phyloP scores from a whole-genome alignment of 2,797 vertebrate species.

The Staurois parvus region DNA sequence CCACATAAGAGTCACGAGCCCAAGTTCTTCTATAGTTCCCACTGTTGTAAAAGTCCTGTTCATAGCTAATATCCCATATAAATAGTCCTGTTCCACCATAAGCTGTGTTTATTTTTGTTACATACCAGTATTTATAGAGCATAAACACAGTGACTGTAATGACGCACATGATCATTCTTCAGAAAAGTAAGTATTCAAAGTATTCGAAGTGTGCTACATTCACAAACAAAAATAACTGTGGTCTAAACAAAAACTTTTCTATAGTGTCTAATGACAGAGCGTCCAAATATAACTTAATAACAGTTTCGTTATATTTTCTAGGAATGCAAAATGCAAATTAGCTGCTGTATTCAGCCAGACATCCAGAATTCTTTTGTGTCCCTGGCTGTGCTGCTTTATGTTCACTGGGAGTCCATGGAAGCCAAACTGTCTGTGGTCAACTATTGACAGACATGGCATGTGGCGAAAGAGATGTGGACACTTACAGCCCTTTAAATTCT shows the following conservation, averaged over 20 bases:
- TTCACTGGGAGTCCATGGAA: background rate
- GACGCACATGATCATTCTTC: background rate
- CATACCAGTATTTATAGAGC: background rate
- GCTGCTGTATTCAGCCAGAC: background rate
- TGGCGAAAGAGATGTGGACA: too few species aligned
- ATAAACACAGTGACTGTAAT: slow-evolving; percentile 2
- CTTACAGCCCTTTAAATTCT: too few species aligned
- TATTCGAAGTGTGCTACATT: background rate
- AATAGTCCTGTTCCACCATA: background rate
- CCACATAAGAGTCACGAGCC: too few species aligned
- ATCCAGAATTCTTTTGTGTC: background rate
- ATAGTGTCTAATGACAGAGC: background rate
- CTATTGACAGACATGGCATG: too few species aligned
- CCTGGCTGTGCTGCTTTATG: background rate
- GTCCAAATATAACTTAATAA: background rate
- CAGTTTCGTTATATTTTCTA: background rate
- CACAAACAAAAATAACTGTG: background rate
- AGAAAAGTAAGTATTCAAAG: slow-evolving; percentile 8
- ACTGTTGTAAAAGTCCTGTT: too few species aligned
- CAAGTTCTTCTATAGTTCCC: too few species aligned
- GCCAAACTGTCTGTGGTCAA: too few species aligned
- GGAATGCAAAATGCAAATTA: background rate
- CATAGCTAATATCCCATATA: background rate
- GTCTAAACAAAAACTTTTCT: background rate
- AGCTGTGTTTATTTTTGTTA: slow-evolving; percentile 2